Percentiles rank a stretch among this genome's conserved stretches.
phyloP scores from a whole-genome alignment of 2,113 vertebrate genomes.

The Uropsilus gracilis region DNA sequence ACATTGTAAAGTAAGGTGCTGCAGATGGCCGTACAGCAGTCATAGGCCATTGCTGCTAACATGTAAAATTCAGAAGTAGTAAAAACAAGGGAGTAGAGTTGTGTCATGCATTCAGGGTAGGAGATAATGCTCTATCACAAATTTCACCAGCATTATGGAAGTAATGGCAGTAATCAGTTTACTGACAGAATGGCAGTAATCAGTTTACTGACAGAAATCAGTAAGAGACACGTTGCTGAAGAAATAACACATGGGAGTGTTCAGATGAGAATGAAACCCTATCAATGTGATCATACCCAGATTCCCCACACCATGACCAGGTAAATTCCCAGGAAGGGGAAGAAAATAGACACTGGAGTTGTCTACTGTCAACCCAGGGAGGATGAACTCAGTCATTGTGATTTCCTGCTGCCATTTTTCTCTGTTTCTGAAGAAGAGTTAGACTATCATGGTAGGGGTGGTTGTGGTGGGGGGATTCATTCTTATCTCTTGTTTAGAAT shows the following conservation, averaged over 20 bases:
- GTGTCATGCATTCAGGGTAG: neutral
- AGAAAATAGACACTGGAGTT: neutral
- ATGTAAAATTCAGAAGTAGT: neutral
- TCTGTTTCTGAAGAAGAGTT: neutral
- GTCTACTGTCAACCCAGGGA: neutral
- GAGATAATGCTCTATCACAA: neutral
- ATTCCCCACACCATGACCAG: neutral
- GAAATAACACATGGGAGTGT: slow-evolving; percentile 3
- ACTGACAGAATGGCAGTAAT: neutral
- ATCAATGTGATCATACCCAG: no score
- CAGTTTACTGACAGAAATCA: no score
- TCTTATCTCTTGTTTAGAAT: no score
- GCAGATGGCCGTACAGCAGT: neutral
- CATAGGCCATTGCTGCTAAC: no score
- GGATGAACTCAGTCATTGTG: neutral
- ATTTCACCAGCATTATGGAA: neutral
- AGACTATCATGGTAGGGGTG: no score
- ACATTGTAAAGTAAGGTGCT: slow-evolving; percentile 59
- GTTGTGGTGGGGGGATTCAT: no score
- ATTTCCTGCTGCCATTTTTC: no score
- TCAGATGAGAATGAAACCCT: neutral
- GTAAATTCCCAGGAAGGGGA: slow-evolving; percentile 3
- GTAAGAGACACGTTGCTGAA: neutral
- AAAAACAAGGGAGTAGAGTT: slow-evolving; percentile 51
- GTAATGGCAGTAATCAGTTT: neutral